These are phyloP conservation scores for Leptopilina myrica DNA, from an alignment of 2,888 invertebrate genomes.

Conservation along the genomic window DNA sequence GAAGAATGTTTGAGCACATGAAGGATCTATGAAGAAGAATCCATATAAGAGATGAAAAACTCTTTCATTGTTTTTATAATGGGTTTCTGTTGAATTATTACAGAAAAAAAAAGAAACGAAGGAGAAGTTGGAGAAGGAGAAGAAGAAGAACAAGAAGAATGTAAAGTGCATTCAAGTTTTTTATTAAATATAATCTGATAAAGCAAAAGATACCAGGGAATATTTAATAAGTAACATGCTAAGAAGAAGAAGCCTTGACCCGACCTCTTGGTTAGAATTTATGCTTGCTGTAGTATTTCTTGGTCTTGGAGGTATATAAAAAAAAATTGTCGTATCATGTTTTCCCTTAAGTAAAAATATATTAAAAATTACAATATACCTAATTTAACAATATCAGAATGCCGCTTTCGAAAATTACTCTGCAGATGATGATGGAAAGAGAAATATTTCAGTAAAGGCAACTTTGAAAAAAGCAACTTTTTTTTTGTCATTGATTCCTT, in stretches of 20 bases:
- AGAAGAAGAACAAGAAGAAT: neutral
- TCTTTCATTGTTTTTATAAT: slow-evolving; percentile 5
- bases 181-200: slow-evolving; percentile 16
- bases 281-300: slow-evolving; percentile 38
- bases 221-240: slow-evolving; percentile 12
- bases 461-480: no score
- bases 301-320: slow-evolving; percentile 30
- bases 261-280: slow-evolving; percentile 38
- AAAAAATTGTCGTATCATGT: neutral
- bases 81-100: neutral
- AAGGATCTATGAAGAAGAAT: slow-evolving; percentile 4
- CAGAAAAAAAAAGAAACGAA: neutral
- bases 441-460: no score
- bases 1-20: slow-evolving; percentile 20
- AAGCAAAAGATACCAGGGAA: slow-evolving; percentile 18
- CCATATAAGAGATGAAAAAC: slow-evolving; percentile 4
- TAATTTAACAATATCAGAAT: neutral
- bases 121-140: neutral
- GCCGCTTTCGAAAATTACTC: neutral
- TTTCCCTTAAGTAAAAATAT: neutral
- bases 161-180: slow-evolving; percentile 16
- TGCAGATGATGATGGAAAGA: slow-evolving; percentile 45
- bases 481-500: no score
- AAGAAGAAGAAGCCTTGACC: slow-evolving; percentile 29
- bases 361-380: neutral